Percentiles rank a stretch among this genome's conserved stretches.
Conservation (phyloP, 2,888 invertebrate species). For the Geotrupes spiniger region DNA sequence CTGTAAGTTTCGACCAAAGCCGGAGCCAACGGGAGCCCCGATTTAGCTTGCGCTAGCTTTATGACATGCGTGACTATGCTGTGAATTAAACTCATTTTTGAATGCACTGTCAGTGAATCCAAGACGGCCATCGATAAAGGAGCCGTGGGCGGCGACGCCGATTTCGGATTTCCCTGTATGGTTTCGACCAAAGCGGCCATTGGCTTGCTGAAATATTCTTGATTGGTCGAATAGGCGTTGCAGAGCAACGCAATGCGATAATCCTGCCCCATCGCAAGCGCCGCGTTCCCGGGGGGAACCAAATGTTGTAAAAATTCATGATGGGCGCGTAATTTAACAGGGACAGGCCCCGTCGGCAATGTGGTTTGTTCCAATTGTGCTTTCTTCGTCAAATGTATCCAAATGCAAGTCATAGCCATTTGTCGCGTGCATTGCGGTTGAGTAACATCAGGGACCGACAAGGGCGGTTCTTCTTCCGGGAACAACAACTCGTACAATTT, state of each 20-base stretch:
- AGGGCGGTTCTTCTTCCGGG: slow-evolving; percentile 85
- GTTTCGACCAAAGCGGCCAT: slow-evolving; percentile 91
- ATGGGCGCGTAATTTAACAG: slow-evolving; percentile 42
- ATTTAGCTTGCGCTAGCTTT: slow-evolving; percentile 84
- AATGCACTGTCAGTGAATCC: slow-evolving; percentile 92
- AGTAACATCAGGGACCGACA: slow-evolving; percentile 85
- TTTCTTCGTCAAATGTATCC: slow-evolving; percentile 94
- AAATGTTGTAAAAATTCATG: slow-evolving; percentile 81
- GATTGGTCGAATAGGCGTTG: slow-evolving; percentile 93
- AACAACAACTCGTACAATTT: slow-evolving; percentile 89
- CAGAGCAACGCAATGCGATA: slow-evolving; percentile 89
- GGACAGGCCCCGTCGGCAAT: slow-evolving; percentile 41
- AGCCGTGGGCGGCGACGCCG: slow-evolving; percentile 56
- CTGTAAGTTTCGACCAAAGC: slow-evolving; percentile 95
- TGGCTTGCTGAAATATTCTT: slow-evolving; percentile 85
- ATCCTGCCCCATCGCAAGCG: slow-evolving; percentile 77
- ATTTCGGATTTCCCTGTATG: slow-evolving; percentile 56
- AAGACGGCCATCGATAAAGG: slow-evolving; percentile 90
- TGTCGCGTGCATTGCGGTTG: slow-evolving; percentile 84
- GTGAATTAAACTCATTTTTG: slow-evolving; percentile 77
- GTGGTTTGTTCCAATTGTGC: slow-evolving; percentile 83
- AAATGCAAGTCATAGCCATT: slow-evolving; percentile 94
- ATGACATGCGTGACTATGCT: slow-evolving; percentile 86
- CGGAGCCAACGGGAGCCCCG: slow-evolving; percentile 80
- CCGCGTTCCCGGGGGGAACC: slow-evolving; percentile 68